These are phyloP conservation scores for Drosophila bipectinata DNA, from an alignment of 1,140 invertebrate genomes.

Conservation along the genomic window DNA sequence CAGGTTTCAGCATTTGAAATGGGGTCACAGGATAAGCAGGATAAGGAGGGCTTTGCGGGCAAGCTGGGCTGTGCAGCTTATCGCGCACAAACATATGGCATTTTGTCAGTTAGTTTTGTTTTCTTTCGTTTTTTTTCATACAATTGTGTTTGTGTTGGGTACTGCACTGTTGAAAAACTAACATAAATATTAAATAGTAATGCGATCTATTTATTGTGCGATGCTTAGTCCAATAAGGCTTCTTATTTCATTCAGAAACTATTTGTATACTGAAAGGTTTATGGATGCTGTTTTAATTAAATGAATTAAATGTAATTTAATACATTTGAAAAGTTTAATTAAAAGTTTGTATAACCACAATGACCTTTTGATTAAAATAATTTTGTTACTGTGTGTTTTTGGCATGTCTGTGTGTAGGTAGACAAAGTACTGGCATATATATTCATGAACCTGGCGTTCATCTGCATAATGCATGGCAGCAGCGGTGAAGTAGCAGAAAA, in stretches of 20 bases:
- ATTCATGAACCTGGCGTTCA: conserved; percentile 80
- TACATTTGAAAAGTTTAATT: too few species aligned
- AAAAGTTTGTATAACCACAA: too few species aligned
- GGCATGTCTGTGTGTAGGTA: conserved; percentile 17
- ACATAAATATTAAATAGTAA: not conserved
- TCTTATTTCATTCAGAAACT: not conserved
- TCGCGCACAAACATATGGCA: conserved; percentile 77
- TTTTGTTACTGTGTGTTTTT: conserved; percentile 7
- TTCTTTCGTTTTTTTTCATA: conserved; percentile 42
- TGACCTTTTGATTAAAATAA: too few species aligned
- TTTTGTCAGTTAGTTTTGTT: conserved; percentile 68
- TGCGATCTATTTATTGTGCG: not conserved
- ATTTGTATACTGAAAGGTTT: too few species aligned
- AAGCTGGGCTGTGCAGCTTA: conserved; percentile 40
- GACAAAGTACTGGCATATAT: conserved; percentile 77
- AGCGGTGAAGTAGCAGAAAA: conserved; percentile 41
- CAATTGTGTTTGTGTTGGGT: conserved; percentile 16
- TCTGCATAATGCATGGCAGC: conserved; percentile 78
- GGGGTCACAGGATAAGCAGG: conserved; percentile 11
- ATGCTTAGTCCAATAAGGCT: not conserved
- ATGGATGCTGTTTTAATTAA: too few species aligned
- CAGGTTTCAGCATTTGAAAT: conserved; percentile 57
- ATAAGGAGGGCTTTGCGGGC: not conserved
- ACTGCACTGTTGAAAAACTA: conserved; percentile 9
- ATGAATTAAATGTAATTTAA: too few species aligned